phyloP scores from a whole-genome alignment of 1,140 invertebrate genomes.

The Harpegnathos saltator region DNA sequence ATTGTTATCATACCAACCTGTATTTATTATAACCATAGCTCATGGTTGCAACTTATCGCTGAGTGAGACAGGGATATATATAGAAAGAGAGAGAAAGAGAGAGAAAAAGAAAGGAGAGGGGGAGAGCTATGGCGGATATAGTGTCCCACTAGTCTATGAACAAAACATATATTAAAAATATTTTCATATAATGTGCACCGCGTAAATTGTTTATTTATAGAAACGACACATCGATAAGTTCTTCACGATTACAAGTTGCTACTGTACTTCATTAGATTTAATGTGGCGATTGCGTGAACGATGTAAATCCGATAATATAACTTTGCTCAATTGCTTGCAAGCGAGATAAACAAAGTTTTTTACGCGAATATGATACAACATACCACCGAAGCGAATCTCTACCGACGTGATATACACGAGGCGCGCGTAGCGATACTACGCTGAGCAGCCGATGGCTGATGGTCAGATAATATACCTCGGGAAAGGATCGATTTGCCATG shows the following conservation, averaged over 20 bases:
- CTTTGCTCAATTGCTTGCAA: no score
- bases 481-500: background rate
- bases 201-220: background rate
- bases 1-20: constrained; percentile 75
- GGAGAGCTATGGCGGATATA: constrained; percentile 58
- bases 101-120: constrained; percentile 8
- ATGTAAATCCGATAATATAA: background rate
- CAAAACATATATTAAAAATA: constrained; percentile 65
- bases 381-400: background rate
- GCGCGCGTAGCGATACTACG: background rate
- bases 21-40: constrained; percentile 82
- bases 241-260: background rate
- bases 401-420: background rate
- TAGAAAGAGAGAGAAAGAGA: constrained; percentile 11
- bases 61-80: constrained; percentile 55
- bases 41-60: constrained; percentile 78
- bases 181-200: constrained; percentile 52
- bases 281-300: background rate
- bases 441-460: no score
- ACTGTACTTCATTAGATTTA: background rate
- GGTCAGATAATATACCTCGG: background rate
- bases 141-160: constrained; percentile 73
- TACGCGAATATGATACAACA: background rate
- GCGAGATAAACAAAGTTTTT: background rate
- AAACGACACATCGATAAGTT: background rate